Conservation (phyloP, 2,797 vertebrate genomes). For the Gobionotothen gibberifrons region DNA sequence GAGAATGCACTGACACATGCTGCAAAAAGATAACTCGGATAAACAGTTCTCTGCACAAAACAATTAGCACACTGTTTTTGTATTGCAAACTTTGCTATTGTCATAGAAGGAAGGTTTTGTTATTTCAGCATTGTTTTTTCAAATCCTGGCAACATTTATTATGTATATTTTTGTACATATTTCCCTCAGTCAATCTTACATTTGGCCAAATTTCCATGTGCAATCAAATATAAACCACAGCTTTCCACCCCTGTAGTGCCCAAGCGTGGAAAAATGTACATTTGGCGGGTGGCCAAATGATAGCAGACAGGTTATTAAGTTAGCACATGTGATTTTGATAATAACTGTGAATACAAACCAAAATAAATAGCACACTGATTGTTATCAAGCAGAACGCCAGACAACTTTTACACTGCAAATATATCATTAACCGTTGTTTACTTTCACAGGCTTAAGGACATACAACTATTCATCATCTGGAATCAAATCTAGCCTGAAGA, state of each 20-base stretch:
- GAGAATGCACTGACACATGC: conserved; percentile 18
- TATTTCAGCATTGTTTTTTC: conserved; percentile 51
- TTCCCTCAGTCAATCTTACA: conserved; percentile 31
- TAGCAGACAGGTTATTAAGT: conserved; percentile 42
- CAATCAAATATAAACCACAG: conserved; percentile 52
- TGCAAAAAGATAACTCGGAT: conserved; percentile 25
- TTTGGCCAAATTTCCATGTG: conserved; percentile 56
- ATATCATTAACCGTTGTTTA: conserved; percentile 75
- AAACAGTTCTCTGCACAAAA: conserved; percentile 21
- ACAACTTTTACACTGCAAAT: conserved; percentile 17
- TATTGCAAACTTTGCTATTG: conserved; percentile 29
- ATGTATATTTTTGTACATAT: conserved; percentile 38
- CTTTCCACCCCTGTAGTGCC: conserved; percentile 34
- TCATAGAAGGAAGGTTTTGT: conserved; percentile 35
- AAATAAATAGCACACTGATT: conserved; percentile 23
- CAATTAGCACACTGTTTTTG: conserved; percentile 23
- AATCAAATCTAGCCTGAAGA: conserved; percentile 39
- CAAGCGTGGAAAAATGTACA: conserved; percentile 48
- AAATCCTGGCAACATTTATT: conserved; percentile 19
- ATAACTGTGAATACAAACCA: conserved; percentile 18
- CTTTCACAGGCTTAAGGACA: conserved; percentile 70
- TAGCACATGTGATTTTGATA: conserved; percentile 38
- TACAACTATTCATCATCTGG: conserved; percentile 20
- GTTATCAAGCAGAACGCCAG: conserved; percentile 31
- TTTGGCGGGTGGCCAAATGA: conserved; percentile 52